These are phyloP conservation scores for Xanthia togata DNA, from an alignment of 2,888 invertebrate genomes.

Conservation along the genomic window DNA sequence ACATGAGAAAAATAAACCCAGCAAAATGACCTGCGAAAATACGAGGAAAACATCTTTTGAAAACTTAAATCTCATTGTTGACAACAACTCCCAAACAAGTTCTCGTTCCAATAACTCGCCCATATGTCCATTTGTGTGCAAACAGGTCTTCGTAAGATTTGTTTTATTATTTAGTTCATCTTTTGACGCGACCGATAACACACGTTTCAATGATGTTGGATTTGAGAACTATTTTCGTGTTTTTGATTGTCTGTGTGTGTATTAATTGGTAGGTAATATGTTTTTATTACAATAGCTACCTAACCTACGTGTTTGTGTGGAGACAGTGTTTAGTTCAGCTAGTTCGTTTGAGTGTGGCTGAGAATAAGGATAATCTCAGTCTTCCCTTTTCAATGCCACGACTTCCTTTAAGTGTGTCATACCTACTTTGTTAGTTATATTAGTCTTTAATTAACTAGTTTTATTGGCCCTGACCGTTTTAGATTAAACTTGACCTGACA, in stretches of 20 bases:
- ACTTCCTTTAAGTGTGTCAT: background rate
- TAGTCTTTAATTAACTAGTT: background rate
- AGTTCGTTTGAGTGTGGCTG: background rate
- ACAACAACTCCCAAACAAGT: background rate
- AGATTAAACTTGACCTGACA: too few species aligned
- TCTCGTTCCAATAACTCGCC: slow-evolving; percentile 1
- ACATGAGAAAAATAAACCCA: too few species aligned
- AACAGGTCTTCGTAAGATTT: slow-evolving; percentile 20
- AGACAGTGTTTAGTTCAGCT: background rate
- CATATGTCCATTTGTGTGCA: background rate
- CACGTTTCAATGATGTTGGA: slow-evolving; percentile 38
- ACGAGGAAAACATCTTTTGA: too few species aligned
- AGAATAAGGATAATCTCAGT: background rate
- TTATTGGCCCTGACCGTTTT: background rate
- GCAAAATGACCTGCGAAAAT: too few species aligned
- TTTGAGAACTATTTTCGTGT: slow-evolving; percentile 40
- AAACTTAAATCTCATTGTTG: too few species aligned
- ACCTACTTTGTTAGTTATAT: background rate
- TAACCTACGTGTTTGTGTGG: background rate
- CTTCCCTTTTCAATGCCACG: background rate
- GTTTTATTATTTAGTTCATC: slow-evolving; percentile 49
- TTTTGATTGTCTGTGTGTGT: slow-evolving; percentile 54
- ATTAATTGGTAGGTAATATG: slow-evolving; percentile 48
- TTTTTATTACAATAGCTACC: background rate
- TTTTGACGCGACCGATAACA: slow-evolving; percentile 1